These are phyloP conservation scores for Pseudachorutes palmiensis DNA, from an alignment of 1,140 invertebrate species.

Conservation along the genomic window DNA sequence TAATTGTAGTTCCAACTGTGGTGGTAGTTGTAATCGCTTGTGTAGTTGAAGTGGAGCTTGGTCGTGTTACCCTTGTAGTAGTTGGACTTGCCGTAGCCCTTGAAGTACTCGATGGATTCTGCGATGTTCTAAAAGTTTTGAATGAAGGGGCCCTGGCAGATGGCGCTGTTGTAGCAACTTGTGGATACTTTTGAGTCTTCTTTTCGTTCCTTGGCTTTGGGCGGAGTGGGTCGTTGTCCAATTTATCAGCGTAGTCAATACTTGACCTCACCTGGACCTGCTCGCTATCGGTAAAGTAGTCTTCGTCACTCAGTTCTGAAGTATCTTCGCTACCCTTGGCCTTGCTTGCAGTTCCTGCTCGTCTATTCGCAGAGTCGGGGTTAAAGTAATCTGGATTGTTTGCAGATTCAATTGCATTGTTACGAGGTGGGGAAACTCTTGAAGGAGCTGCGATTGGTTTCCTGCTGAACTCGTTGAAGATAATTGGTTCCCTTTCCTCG, in stretches of 20 bases:
- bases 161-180: too few relatives aligned
- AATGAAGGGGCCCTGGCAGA: background rate
- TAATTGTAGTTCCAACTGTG: background rate
- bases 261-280: background rate
- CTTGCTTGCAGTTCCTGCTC: background rate
- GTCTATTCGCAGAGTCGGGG: background rate
- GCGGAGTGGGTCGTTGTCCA: background rate
- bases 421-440: background rate
- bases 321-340: background rate
- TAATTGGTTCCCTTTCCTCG: background rate
- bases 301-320: background rate
- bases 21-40: background rate
- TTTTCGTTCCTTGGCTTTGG: background rate
- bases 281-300: background rate
- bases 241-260: background rate
- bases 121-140: background rate
- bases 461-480: conserved; percentile 11
- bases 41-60: background rate
- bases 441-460: background rate
- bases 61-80: background rate
- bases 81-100: background rate
- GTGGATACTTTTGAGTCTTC: background rate
- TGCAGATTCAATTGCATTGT: background rate
- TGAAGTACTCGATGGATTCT: too few relatives aligned
- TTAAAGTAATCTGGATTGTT: conserved; percentile 13